phyloP scores from a whole-genome alignment of 2,113 vertebrate genomes.

The Seriola quinqueradiata region DNA sequence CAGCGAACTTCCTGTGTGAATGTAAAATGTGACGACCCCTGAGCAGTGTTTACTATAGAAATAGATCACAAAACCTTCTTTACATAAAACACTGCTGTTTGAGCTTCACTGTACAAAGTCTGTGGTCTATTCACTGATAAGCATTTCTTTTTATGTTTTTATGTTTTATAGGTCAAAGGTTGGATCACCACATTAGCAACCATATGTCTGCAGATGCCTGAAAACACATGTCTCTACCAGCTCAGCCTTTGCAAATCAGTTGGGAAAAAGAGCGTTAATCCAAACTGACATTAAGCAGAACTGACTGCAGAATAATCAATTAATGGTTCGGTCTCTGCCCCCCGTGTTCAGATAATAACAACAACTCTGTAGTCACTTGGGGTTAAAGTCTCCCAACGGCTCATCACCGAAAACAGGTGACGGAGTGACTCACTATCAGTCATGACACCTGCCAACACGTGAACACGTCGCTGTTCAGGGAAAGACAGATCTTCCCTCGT shows the following conservation, averaged over 20 bases:
- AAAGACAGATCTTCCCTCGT: neutral
- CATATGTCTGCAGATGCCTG: neutral
- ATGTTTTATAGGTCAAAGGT: constrained; percentile 2
- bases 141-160: neutral
- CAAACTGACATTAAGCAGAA: constrained; percentile 6
- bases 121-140: neutral
- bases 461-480: constrained; percentile 8
- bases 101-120: constrained; percentile 15
- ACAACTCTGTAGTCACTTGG: constrained; percentile 37
- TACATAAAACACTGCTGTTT: constrained; percentile 39
- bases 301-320: neutral
- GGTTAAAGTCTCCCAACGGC: constrained; percentile 79
- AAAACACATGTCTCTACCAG: neutral
- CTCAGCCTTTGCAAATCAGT: neutral
- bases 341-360: constrained; percentile 38
- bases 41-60: constrained; percentile 52
- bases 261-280: neutral
- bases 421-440: constrained; percentile 20
- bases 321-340: neutral
- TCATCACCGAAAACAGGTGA: constrained; percentile 49
- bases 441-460: constrained; percentile 51
- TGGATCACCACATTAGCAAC: neutral
- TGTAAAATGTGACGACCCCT: neutral
- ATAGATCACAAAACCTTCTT: constrained; percentile 46
- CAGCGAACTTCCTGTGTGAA: neutral